Conservation (phyloP, 2,888 invertebrate genomes). For the Dexiosoma caninum region DNA sequence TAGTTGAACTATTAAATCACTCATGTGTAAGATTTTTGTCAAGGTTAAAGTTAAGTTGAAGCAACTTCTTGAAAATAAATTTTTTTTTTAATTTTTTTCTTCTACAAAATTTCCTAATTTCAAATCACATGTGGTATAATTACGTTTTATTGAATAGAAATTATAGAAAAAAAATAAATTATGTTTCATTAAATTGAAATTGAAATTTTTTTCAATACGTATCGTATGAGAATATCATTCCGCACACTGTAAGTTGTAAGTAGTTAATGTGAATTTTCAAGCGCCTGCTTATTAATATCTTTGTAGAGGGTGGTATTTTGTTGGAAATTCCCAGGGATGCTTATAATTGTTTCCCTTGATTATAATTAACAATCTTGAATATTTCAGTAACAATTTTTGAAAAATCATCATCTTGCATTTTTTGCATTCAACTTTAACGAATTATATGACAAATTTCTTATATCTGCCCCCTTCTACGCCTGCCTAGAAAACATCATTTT, state of each 20-base stretch:
- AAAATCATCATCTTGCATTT: slow-evolving; percentile 11
- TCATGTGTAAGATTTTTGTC: slow-evolving; percentile 77
- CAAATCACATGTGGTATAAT: too few species aligned
- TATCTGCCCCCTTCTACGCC: slow-evolving; percentile 28
- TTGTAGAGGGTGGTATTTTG: too few species aligned
- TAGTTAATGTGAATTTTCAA: too few species aligned
- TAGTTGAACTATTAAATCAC: slow-evolving; percentile 76
- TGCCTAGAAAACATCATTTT: not conserved
- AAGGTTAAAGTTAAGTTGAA: slow-evolving; percentile 70
- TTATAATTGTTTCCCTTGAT: too few species aligned
- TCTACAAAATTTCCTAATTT: slow-evolving; percentile 34
- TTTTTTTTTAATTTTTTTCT: not conserved
- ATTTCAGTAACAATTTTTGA: not conserved
- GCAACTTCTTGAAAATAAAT: slow-evolving; percentile 21
- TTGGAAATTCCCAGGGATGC: too few species aligned
- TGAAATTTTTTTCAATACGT: too few species aligned
- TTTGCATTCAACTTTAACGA: not conserved
- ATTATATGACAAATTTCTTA: slow-evolving; percentile 38
- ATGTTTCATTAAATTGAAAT: too few species aligned
- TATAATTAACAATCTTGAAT: slow-evolving; percentile 7
- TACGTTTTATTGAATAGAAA: too few species aligned
- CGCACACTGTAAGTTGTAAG: too few species aligned
- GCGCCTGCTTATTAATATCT: too few species aligned
- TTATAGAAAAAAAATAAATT: too few species aligned
- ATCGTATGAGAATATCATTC: too few species aligned